Conservation (phyloP, 2,797 vertebrate genomes). For the Smutsia temminckii region DNA sequence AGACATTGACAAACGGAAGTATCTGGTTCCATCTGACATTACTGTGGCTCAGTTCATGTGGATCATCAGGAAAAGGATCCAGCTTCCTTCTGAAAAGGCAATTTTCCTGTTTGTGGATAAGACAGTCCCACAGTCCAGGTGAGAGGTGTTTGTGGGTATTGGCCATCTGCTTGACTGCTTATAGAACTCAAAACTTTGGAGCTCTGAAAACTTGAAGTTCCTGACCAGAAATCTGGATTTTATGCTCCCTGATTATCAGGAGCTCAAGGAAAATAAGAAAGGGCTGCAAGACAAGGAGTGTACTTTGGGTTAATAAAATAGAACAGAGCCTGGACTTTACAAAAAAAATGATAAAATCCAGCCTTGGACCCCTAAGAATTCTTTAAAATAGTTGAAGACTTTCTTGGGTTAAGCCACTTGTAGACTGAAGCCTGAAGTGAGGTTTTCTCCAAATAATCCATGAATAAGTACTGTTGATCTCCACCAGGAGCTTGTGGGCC, state of each 20-base stretch:
- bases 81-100: conserved; percentile 98
- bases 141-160: conserved; percentile 71
- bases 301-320: background rate
- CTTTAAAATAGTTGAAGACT: background rate
- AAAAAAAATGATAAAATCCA: background rate
- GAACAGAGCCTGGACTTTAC: background rate
- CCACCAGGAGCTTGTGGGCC: background rate
- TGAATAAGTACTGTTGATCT: background rate
- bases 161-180: background rate
- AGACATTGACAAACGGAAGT: conserved; percentile 99
- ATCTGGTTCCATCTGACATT: conserved; percentile 98
- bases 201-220: background rate
- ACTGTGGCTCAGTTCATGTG: conserved; percentile 99
- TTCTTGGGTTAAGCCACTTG: background rate
- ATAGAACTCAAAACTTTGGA: background rate
- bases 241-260: background rate
- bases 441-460: background rate
- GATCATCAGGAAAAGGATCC: conserved; percentile 99
- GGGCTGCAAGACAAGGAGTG: background rate
- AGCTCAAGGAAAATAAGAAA: background rate
- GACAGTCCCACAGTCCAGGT: conserved; percentile 99
- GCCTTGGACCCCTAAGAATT: background rate
- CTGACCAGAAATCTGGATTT: conserved; percentile 10
- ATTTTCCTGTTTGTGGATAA: conserved; percentile 99
- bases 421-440: background rate